Percentiles rank a stretch among this genome's conserved stretches.
Conservation (phyloP, 2,888 invertebrate species). For the Leptinotarsa juncta region DNA sequence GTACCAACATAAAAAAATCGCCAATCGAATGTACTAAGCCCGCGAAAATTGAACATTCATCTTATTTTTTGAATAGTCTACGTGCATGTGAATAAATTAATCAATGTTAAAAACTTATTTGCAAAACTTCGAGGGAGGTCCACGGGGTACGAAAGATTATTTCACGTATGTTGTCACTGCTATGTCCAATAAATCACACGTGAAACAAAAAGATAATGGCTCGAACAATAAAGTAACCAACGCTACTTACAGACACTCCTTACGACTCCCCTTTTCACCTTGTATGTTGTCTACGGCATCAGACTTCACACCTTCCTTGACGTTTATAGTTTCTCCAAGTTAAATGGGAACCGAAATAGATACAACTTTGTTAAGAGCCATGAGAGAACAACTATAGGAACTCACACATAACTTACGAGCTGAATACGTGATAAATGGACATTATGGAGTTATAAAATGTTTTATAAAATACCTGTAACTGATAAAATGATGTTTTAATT, state of each 20-base stretch:
- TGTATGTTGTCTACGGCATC: conserved; percentile 30
- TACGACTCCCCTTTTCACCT: neutral
- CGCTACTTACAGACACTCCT: conserved; percentile 11
- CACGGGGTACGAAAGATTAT: neutral
- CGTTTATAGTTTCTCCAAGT: conserved; percentile 44
- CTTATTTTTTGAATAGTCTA: too few relatives aligned
- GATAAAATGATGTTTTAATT: too few relatives aligned
- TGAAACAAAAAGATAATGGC: conserved; percentile 13
- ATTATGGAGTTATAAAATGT: too few relatives aligned
- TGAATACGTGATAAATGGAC: neutral
- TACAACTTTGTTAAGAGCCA: neutral
- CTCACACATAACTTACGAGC: neutral
- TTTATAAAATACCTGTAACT: too few relatives aligned
- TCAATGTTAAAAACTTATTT: too few relatives aligned
- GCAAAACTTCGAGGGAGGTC: too few relatives aligned
- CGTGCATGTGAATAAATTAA: too few relatives aligned
- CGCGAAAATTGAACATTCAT: too few relatives aligned
- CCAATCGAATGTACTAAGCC: too few relatives aligned
- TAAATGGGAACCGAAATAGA: conserved; percentile 31
- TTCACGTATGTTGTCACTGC: neutral
- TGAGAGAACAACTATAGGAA: neutral
- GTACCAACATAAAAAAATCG: too few relatives aligned
- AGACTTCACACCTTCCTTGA: conserved; percentile 46
- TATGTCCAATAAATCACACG: conserved; percentile 5
- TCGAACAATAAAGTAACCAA: conserved; percentile 7